Conservation (phyloP, 2,113 vertebrate genomes). For the Amphiprion percula region DNA sequence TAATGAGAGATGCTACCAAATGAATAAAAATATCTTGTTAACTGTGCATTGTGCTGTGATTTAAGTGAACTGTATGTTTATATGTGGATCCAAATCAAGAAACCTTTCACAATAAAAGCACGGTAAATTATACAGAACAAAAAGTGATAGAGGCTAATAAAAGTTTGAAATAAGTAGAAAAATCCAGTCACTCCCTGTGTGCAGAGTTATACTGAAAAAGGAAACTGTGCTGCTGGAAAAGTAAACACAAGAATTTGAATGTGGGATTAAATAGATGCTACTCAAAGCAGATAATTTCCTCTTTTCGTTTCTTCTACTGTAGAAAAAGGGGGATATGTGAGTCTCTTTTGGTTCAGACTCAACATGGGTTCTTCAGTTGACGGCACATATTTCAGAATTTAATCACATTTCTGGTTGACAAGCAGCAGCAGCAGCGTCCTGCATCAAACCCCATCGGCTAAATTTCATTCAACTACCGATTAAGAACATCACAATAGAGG, state of each 20-base stretch:
- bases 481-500: conserved; percentile 40
- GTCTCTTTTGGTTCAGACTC: conserved; percentile 36
- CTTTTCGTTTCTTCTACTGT: conserved; percentile 1
- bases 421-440: conserved; percentile 29
- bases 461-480: conserved; percentile 47
- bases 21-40: background rate
- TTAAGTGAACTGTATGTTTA: background rate
- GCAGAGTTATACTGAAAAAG: conserved; percentile 8
- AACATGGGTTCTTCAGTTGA: conserved; percentile 17
- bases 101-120: background rate
- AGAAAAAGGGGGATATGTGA: conserved; percentile 1
- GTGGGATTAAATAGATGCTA: conserved; percentile 32
- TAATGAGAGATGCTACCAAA: conserved; percentile 7
- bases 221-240: conserved; percentile 1
- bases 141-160: background rate
- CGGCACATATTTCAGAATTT: conserved; percentile 46
- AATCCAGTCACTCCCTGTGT: conserved; percentile 10
- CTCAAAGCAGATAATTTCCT: conserved; percentile 33
- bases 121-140: background rate
- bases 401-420: conserved; percentile 60
- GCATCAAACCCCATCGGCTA: conserved; percentile 30
- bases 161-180: background rate
- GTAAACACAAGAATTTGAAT: conserved; percentile 8
- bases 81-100: conserved; percentile 7
- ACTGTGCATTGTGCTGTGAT: background rate